phyloP scores from a whole-genome alignment of 2,113 vertebrate genomes.

The Catharus minimus region DNA sequence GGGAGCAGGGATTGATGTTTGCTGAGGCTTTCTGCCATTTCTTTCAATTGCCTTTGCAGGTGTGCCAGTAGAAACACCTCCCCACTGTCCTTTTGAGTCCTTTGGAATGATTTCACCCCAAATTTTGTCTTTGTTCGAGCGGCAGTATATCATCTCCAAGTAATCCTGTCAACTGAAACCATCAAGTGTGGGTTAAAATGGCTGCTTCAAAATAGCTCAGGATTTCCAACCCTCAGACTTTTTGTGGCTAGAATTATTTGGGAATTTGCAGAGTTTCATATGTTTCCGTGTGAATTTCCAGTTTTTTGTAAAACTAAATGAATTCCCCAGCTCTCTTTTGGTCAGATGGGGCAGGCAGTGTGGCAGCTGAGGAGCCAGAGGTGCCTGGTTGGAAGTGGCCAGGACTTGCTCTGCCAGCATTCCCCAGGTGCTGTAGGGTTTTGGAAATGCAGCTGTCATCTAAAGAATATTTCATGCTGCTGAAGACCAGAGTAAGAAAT shows the following conservation, averaged over 20 bases:
- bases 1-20: background rate
- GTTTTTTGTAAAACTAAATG: background rate
- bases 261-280: background rate
- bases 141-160: background rate
- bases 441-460: background rate
- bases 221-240: background rate
- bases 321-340: background rate
- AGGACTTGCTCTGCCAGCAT: background rate
- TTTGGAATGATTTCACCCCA: background rate
- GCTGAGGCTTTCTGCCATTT: background rate
- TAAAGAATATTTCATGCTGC: background rate
- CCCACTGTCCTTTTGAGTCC: background rate
- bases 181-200: background rate
- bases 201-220: background rate
- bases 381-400: background rate
- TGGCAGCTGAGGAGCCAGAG: background rate
- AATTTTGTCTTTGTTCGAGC: background rate
- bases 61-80: background rate
- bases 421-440: background rate
- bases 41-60: background rate
- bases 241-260: background rate
- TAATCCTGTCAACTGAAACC: background rate
- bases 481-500: background rate
- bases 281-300: background rate
- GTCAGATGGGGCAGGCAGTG: background rate